Percentiles rank a stretch among this genome's conserved stretches.
phyloP scores from a whole-genome alignment of 2,797 vertebrate species.

The Anomalospiza imberbis region DNA sequence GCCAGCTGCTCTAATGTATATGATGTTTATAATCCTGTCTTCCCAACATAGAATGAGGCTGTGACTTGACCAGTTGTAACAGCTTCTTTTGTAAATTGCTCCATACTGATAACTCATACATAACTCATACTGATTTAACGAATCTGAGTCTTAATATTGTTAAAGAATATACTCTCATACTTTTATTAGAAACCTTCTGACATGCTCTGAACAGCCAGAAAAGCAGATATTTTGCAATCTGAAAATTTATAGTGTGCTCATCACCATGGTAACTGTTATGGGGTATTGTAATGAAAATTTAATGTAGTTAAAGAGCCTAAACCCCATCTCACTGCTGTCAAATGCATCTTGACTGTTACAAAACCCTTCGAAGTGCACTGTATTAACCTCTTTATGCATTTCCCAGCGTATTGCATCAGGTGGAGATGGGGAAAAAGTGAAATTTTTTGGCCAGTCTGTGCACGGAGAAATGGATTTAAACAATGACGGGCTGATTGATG shows the following conservation, averaged over 20 bases:
- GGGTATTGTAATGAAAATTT: neutral
- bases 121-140: neutral
- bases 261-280: neutral
- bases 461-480: slow-evolving; percentile 96
- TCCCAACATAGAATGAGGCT: neutral
- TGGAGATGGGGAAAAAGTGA: slow-evolving; percentile 88
- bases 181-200: neutral
- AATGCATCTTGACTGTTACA: neutral
- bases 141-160: neutral
- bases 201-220: neutral
- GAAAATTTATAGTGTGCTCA: neutral
- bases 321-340: neutral
- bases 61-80: neutral
- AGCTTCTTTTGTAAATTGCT: neutral
- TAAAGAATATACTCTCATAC: neutral
- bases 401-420: slow-evolving; percentile 89
- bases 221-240: neutral
- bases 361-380: neutral
- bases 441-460: slow-evolving; percentile 97
- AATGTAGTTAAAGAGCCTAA: neutral
- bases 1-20: neutral
- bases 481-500: slow-evolving; percentile 89
- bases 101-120: neutral
- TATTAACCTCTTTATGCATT: slow-evolving; percentile 2
- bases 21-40: neutral